These are phyloP conservation scores for Homarus americanus DNA, from an alignment of 1,140 invertebrate species.

Conservation along the genomic window DNA sequence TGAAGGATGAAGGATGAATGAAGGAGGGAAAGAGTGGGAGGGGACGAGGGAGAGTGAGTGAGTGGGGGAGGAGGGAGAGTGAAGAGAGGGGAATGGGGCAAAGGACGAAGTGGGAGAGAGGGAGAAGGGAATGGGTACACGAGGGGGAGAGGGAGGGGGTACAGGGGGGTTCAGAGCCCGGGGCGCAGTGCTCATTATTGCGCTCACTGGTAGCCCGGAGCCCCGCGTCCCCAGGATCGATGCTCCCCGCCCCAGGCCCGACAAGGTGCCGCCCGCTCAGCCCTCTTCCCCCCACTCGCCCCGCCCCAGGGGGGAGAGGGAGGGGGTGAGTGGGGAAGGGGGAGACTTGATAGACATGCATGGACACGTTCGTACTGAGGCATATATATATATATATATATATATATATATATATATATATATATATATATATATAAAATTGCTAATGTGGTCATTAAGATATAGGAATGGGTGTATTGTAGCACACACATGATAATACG, in stretches of 20 bases:
- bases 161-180: neutral
- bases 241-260: conserved; percentile 22
- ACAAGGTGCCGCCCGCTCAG: conserved; percentile 49
- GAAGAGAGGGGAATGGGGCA: neutral
- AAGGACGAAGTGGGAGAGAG: neutral
- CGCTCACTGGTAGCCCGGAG: conserved; percentile 30
- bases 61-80: neutral
- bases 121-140: neutral
- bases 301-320: neutral
- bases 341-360: neutral
- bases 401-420: conserved; percentile 8
- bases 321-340: neutral
- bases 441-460: no score
- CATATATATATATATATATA: neutral
- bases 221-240: conserved; percentile 6
- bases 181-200: conserved; percentile 46
- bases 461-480: no score
- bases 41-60: neutral
- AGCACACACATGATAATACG: no score
- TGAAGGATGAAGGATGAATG: neutral
- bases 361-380: neutral
- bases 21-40: neutral
- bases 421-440: neutral
- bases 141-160: neutral
- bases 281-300: neutral